Conservation (phyloP, 2,113 vertebrate species). For the Vanacampus margaritifer region DNA sequence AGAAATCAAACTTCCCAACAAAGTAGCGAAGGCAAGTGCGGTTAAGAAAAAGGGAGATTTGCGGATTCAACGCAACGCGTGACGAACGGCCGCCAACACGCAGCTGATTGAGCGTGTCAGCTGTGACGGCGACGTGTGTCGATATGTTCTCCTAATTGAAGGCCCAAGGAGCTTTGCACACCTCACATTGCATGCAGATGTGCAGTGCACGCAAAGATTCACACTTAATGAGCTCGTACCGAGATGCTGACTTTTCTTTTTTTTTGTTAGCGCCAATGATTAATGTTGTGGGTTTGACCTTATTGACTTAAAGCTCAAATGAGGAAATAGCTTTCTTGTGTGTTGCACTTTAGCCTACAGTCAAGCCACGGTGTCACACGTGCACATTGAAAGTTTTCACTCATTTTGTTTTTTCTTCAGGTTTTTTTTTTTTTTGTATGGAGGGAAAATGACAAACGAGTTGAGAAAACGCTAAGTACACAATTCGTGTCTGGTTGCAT, state of each 20-base stretch:
- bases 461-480: constrained; percentile 3
- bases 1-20: no score
- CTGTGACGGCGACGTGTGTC: constrained; percentile 35
- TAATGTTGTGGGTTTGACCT: constrained; percentile 58
- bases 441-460: constrained; percentile 5
- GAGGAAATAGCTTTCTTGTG: constrained; percentile 46
- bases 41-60: no score
- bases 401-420: no score
- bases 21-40: no score
- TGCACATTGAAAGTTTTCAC: constrained; percentile 14
- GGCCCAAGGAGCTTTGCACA: constrained; percentile 57
- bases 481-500: background rate
- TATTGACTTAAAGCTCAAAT: constrained; percentile 49
- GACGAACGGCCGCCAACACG: no score
- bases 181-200: constrained; percentile 59
- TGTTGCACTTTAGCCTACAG: constrained; percentile 42
- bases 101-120: no score
- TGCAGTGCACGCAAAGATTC: constrained; percentile 53
- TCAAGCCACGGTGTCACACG: constrained; percentile 22
- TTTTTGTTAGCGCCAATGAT: constrained; percentile 34
- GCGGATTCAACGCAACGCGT: no score
- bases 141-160: constrained; percentile 67
- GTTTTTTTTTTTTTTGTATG: constrained; percentile 12
- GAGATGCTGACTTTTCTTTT: constrained; percentile 6
- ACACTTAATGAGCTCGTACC: constrained; percentile 65